Conservation (phyloP, 2,888 invertebrate genomes). For the Chalcis sispes region DNA sequence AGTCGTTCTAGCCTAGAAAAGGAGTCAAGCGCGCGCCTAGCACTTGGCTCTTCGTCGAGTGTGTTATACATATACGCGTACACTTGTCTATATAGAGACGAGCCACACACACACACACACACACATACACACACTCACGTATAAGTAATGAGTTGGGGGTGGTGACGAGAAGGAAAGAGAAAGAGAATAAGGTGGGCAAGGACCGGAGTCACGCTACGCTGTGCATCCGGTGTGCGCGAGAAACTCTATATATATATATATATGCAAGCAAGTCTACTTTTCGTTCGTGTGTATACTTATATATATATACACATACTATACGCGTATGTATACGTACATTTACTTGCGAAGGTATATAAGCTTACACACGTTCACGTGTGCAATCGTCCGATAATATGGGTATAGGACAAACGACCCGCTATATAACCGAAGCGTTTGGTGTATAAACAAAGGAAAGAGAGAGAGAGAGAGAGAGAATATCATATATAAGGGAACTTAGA, state of each 20-base stretch:
- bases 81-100: neutral
- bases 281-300: neutral
- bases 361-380: neutral
- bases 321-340: neutral
- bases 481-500: neutral
- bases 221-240: conserved; percentile 67
- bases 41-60: too few relatives aligned
- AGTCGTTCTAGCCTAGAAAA: neutral
- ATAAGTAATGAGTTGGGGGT: neutral
- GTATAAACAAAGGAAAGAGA: conserved; percentile 37
- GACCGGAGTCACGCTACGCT: conserved; percentile 75
- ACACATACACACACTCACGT: neutral
- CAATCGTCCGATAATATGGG: conserved; percentile 50
- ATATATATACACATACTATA: neutral
- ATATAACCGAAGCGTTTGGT: too few relatives aligned
- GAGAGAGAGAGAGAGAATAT: conserved; percentile 4
- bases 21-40: too few relatives aligned
- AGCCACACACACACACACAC: neutral
- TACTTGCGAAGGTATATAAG: too few relatives aligned
- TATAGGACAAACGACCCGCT: conserved; percentile 17
- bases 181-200: conserved; percentile 58
- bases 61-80: neutral
- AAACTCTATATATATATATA: too few relatives aligned
- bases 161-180: conserved; percentile 1
- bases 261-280: too few relatives aligned